These are phyloP conservation scores for Phocides pigmalion DNA, from an alignment of 1,140 invertebrate genomes.

Conservation along the genomic window DNA sequence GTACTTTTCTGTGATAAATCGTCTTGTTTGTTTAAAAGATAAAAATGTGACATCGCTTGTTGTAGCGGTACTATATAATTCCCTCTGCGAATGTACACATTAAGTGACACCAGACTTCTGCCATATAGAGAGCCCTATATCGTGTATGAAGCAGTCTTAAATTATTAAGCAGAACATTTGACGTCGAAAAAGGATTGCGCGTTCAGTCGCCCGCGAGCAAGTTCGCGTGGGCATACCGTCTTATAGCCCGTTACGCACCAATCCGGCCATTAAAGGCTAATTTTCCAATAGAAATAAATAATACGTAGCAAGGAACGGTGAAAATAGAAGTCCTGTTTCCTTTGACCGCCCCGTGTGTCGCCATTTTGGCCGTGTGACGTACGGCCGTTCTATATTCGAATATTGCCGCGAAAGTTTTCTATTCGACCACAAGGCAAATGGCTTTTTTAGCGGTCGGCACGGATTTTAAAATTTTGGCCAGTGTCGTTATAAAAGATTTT, in stretches of 20 bases:
- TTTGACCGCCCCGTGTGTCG: conserved; percentile 45
- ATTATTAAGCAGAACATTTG: conserved; percentile 80
- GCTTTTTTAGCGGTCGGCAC: conserved; percentile 44
- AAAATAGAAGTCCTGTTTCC: conserved; percentile 61
- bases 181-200: conserved; percentile 64
- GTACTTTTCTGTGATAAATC: too few species aligned
- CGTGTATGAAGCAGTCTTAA: conserved; percentile 67
- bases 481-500: conserved; percentile 6
- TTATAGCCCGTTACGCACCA: conserved; percentile 56
- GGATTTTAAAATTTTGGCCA: conserved; percentile 30
- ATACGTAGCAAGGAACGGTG: conserved; percentile 57
- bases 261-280: conserved; percentile 70
- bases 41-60: background rate
- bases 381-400: conserved; percentile 59
- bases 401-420: conserved; percentile 56
- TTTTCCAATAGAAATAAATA: conserved; percentile 80
- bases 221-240: conserved; percentile 67
- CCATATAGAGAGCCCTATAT: conserved; percentile 58
- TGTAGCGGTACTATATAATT: conserved; percentile 52
- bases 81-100: conserved; percentile 51
- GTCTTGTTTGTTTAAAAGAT: too few species aligned
- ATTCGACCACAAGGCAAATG: conserved; percentile 48
- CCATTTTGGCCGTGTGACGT: conserved; percentile 53
- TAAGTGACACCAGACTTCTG: conserved; percentile 58
- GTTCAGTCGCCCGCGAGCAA: conserved; percentile 64